Evolutionary conservation across 2,113 vertebrate species (phyloP).

Genomic region (Porphyrio hochstetteri): DNA sequence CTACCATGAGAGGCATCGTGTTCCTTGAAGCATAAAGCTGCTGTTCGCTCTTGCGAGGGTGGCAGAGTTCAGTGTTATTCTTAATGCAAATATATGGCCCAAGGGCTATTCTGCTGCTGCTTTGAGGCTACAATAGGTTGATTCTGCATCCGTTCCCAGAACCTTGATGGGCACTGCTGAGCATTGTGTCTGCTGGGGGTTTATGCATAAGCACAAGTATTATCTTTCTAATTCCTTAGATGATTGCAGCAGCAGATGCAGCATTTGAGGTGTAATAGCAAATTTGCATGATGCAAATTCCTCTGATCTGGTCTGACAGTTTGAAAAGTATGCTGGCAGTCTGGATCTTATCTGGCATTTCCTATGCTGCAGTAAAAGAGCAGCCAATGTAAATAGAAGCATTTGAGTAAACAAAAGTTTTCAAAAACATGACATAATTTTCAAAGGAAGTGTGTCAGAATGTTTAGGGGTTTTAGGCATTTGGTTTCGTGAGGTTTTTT

Average conservation of each 20-base stretch:
- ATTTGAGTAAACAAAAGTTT: not conserved
- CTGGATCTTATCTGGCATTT: not conserved
- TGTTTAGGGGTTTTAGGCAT: accelerated
- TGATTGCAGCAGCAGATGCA: not conserved
- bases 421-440: not conserved
- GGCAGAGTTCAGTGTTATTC: not conserved
- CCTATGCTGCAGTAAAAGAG: not conserved
- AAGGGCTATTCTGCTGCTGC: not conserved
- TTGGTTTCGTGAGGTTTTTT: not conserved
- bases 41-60: not conserved
- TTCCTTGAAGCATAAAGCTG: not conserved
- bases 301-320: not conserved
- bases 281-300: not conserved
- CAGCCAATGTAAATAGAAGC: not conserved
- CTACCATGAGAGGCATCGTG: not conserved
- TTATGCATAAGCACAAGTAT: not conserved
- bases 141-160: not conserved
- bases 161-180: not conserved
- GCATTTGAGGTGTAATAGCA: not conserved
- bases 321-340: not conserved
- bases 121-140: not conserved
- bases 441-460: not conserved
- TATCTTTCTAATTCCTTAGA: not conserved
- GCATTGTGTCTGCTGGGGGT: not conserved
- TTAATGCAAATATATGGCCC: not conserved